Base-by-base conservation (phyloP, 1,140 invertebrate species). In the Spodoptera frugiperda region DNA sequence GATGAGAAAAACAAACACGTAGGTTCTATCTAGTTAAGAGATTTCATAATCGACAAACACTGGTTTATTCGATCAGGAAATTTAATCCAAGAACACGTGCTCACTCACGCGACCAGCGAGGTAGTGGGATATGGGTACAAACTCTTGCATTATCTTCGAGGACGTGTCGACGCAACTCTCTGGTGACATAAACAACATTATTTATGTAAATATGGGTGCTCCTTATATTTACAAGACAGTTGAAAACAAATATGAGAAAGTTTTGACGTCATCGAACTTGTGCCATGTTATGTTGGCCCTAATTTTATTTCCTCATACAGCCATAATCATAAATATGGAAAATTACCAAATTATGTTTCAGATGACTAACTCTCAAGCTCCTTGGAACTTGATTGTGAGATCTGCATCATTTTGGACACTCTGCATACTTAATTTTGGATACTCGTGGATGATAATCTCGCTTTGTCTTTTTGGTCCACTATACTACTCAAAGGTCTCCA, bases 381-480 rank as follows among this genome's bases (percentile, higher is more conserved):
- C 92, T 0, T 92, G 91, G 92, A 83, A 79, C 17, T 21, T 85
- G n/a, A 92, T 93, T 73, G 77, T 93, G 21, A 89, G 81, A 77
- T 93, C 92, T 5, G 72, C 84, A 1, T 78, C 91, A 8, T 92
- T 93, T 82, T 93, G 92, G 92, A 82, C 87, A 5, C 68, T 93
- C 6, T 92, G 92, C 54, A 82, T 86, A 15, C 79, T 93, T 14
- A 92, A 92, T 77, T 92, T 91, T 73, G 92, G 92, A 39, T 93
- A 92, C 25, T 84, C 89, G n/a, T 93, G 92, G 92, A 89, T 91
- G 79, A 91, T 93, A 51, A 90, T 90, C 57, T 84, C 91, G 8
- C 14, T 93, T 10, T 92, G 91, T 68, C 77, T 92, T 53, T 86
- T 92, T 39, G 90, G 92, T 51, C 91, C 92, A 17, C 72, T 92